Evolutionary conservation across 2,888 invertebrate species (phyloP).

Genomic region (Hydrotaea diabolus): DNA sequence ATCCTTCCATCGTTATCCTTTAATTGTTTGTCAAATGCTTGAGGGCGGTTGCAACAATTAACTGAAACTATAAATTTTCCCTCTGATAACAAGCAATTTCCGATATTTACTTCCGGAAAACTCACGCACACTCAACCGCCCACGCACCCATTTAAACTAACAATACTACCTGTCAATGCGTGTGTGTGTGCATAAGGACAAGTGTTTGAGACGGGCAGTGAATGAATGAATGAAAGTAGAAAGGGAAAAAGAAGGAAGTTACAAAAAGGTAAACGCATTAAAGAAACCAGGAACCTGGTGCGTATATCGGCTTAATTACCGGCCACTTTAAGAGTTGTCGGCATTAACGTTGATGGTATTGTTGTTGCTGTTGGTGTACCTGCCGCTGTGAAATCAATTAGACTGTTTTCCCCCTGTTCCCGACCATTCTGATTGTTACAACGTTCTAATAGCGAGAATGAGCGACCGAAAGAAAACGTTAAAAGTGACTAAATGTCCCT

Average conservation of each 20-base stretch:
- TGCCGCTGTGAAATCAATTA: constrained; percentile 80
- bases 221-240: constrained; percentile 1
- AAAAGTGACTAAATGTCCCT: neutral
- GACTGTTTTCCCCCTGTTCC: constrained; percentile 50
- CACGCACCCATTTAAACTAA: neutral
- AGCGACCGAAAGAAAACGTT: too few relatives aligned
- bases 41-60: constrained; percentile 71
- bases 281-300: constrained; percentile 2
- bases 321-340: constrained; percentile 26
- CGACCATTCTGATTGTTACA: constrained; percentile 52
- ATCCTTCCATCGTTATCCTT: constrained; percentile 41
- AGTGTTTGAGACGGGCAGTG: constrained; percentile 46
- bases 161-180: constrained; percentile 9
- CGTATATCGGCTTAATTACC: constrained; percentile 56
- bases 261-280: constrained; percentile 33
- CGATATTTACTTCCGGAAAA: constrained; percentile 77
- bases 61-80: constrained; percentile 72
- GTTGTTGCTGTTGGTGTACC: constrained; percentile 35
- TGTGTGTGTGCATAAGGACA: constrained; percentile 56
- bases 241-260: constrained; percentile 37
- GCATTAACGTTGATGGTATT: neutral
- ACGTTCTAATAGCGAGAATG: constrained; percentile 53
- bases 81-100: constrained; percentile 78
- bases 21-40: constrained; percentile 51
- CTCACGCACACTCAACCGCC: neutral